A percentile compares a stretch with the other conserved stretches of the same genome.
These are phyloP conservation scores for Eristalinus sepulchralis DNA, from an alignment of 2,888 invertebrate species.

Conservation along the genomic window DNA sequence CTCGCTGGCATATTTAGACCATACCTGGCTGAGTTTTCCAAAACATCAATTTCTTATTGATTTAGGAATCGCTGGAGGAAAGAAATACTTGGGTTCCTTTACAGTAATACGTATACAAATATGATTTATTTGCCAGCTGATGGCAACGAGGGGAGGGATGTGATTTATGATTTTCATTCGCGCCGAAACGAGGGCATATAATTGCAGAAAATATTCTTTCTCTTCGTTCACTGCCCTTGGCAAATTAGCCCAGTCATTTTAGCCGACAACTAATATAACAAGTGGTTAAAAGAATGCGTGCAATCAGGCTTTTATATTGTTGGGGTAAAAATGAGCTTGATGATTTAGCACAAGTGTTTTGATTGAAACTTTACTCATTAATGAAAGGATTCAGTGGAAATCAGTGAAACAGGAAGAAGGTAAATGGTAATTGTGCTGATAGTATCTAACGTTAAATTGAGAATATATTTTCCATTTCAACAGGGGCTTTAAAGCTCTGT, in stretches of 20 bases:
- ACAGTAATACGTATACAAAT: slow-evolving; percentile 5
- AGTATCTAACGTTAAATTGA: too few species aligned
- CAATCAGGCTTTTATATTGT: too few species aligned
- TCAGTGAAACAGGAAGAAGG: too few species aligned
- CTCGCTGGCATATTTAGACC: not conserved
- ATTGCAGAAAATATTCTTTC: not conserved
- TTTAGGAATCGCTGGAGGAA: not conserved
- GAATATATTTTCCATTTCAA: too few species aligned
- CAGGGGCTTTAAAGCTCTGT: too few species aligned
- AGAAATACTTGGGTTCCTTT: not conserved
- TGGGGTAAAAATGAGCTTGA: too few species aligned
- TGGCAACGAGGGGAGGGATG: not conserved
- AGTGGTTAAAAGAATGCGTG: not conserved
- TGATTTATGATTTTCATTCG: slow-evolving; percentile 24
- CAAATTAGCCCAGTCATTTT: not conserved
- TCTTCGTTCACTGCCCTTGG: not conserved
- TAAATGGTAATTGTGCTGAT: too few species aligned
- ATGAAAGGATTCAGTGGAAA: too few species aligned
- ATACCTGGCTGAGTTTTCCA: slow-evolving; percentile 3
- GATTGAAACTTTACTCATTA: too few species aligned
- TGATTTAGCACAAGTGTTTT: not conserved
- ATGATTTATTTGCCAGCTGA: slow-evolving; percentile 41
- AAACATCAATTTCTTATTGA: slow-evolving; percentile 27
- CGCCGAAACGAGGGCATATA: not conserved
- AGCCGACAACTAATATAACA: not conserved